Base-by-base conservation (phyloP, 2,888 invertebrate genomes). In the Troides helena region DNA sequence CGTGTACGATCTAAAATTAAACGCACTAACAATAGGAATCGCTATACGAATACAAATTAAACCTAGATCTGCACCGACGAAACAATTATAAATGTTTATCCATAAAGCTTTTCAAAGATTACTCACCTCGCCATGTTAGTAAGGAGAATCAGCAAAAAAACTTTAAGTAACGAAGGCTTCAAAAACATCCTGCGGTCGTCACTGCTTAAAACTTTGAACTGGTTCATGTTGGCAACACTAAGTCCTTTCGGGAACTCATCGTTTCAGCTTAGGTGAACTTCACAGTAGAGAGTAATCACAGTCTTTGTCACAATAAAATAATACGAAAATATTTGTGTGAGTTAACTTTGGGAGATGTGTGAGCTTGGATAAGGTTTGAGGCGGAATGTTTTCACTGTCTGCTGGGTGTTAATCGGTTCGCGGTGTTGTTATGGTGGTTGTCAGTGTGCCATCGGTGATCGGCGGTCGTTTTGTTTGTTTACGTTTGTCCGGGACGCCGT, bases 201-300 rank as follows among this genome's bases (percentile, higher is more conserved):
- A 75, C 81, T 81, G 74, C 77, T 78, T 74, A 76, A 77, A 78
- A 76, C 80, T 78, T 75, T 76, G 76, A 80, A 76, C 74, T 82
- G 81, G 82, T 80, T 92, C 91, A 91, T 92, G 92, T 91, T 88
- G 92, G 92, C 82, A 91, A 84, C 89, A 91, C 89, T 85, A 84
- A 78, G 77, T 85, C 81, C 80, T 84, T 86, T 78, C 83, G 86
- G 80, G 85, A 81, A 83, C 81, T 85, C 92, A 91, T 91, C 76
- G 79, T 85, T 84, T 85, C 82, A 80, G 85, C 80, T 83, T 86
- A 80, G 84, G 86, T 85, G 85, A 82, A 78, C 76, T 59, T 64
- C 25, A 53, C 53, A 21, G 21, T 21, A 21, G 21, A 21, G 21
- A 21, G 17, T 18, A 46, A 58, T 59, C 62, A 68, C 67, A 62